Evolutionary conservation across 2,888 invertebrate genomes (phyloP).

Genomic region (Gari tellinella): DNA sequence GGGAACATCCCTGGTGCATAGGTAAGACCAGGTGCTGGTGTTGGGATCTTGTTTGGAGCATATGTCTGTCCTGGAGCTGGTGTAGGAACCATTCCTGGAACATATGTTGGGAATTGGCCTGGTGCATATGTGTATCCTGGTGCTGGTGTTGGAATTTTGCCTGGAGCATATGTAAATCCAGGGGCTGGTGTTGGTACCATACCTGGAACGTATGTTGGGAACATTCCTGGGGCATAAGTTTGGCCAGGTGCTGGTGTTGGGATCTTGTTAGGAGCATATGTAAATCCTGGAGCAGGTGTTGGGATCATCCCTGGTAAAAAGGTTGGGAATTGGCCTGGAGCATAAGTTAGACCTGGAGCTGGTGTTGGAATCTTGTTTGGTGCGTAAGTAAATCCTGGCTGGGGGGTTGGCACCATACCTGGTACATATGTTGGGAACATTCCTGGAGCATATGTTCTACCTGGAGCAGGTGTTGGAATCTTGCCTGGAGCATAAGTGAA

Average conservation of each 20-base stretch:
- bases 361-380: conserved; percentile 54
- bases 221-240: conserved; percentile 58
- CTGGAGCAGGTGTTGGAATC: conserved; percentile 48
- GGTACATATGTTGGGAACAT: conserved; percentile 58
- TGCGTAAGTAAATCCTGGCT: conserved; percentile 51
- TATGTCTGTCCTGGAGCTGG: conserved; percentile 58
- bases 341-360: conserved; percentile 59
- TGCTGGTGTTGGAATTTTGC: conserved; percentile 57
- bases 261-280: conserved; percentile 55
- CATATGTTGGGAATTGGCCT: conserved; percentile 47
- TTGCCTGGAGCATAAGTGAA: conserved; percentile 39
- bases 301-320: conserved; percentile 54
- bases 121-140: conserved; percentile 59
- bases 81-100: conserved; percentile 50
- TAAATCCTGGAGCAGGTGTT: conserved; percentile 53
- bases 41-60: conserved; percentile 54
- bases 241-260: conserved; percentile 57
- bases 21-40: conserved; percentile 57
- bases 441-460: conserved; percentile 40
- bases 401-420: conserved; percentile 59
- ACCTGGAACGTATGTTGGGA: conserved; percentile 59
- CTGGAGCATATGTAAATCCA: conserved; percentile 52
- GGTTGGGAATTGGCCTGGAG: conserved; percentile 53
- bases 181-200: conserved; percentile 60
- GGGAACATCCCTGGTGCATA: conserved; percentile 59